Conservation (phyloP, 2,888 invertebrate species). For the Sphinx pinastri region DNA sequence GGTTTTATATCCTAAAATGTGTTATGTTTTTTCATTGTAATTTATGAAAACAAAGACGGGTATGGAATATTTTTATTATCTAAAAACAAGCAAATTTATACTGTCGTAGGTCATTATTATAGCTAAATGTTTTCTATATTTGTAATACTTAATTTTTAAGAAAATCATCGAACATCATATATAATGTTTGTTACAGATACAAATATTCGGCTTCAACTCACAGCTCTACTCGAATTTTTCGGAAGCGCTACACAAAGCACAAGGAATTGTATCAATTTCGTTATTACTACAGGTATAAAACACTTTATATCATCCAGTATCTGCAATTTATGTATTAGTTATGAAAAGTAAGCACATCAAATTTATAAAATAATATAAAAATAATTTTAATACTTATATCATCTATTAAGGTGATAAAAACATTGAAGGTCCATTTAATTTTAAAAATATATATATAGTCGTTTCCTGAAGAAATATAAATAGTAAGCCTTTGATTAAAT, state of each 20-base stretch:
- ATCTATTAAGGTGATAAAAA: too few species aligned
- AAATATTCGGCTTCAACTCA: conserved; percentile 99
- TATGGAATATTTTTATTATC: not conserved
- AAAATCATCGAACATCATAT: conserved; percentile 31
- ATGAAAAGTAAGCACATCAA: too few species aligned
- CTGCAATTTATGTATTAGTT: too few species aligned
- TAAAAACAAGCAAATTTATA: not conserved
- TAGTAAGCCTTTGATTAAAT: too few species aligned
- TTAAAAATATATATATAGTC: too few species aligned
- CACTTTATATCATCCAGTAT: too few species aligned
- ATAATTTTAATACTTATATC: too few species aligned
- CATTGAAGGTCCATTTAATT: too few species aligned
- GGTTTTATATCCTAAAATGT: conserved; percentile 18
- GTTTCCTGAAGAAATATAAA: too few species aligned
- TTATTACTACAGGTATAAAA: conserved; percentile 93
- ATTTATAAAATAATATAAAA: too few species aligned
- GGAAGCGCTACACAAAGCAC: conserved; percentile 96
- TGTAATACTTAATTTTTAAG: not conserved
- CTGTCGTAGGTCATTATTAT: not conserved
- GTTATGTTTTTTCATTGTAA: conserved; percentile 4
- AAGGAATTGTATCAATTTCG: conserved; percentile 97
- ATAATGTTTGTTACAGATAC: conserved; percentile 89
- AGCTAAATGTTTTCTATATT: not conserved
- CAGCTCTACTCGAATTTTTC: conserved; percentile 98
- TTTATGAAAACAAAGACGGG: not conserved